Conservation (phyloP, 1,140 invertebrate species). For the Linepithema humile region DNA sequence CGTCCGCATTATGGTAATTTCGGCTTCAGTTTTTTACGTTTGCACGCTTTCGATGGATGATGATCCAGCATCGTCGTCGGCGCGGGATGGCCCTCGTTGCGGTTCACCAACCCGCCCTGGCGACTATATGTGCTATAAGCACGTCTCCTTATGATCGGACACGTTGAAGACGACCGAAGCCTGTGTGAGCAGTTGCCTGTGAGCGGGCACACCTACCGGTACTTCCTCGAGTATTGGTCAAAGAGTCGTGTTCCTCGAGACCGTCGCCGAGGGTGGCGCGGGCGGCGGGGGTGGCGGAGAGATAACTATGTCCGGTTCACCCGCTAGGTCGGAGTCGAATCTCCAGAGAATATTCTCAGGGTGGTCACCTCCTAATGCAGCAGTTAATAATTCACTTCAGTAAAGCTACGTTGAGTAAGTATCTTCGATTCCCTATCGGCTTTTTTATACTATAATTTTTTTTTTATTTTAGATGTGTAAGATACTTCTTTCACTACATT, state of each 20-base stretch:
- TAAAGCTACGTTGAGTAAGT: neutral
- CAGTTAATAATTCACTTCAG: neutral
- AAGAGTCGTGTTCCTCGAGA: slow-evolving; percentile 82
- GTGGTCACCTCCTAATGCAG: slow-evolving; percentile 81
- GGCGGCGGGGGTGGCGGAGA: slow-evolving; percentile 81
- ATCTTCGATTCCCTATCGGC: neutral
- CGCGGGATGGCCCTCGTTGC: slow-evolving; percentile 39
- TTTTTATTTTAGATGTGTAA: neutral
- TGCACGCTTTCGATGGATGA: slow-evolving; percentile 42
- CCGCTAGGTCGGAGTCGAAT: slow-evolving; percentile 83
- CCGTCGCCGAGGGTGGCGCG: slow-evolving; percentile 76
- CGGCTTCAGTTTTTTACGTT: slow-evolving; percentile 30
- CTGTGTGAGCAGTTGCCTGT: slow-evolving; percentile 77
- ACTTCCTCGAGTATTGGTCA: slow-evolving; percentile 84
- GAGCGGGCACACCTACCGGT: slow-evolving; percentile 79
- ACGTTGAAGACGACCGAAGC: slow-evolving; percentile 78
- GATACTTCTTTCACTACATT: neutral
- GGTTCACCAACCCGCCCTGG: slow-evolving; percentile 57
- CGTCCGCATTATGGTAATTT: slow-evolving; percentile 8
- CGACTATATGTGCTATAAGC: slow-evolving; percentile 80
- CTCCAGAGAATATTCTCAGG: slow-evolving; percentile 83
- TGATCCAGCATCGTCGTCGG: slow-evolving; percentile 65
- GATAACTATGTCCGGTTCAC: slow-evolving; percentile 82
- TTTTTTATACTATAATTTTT: neutral
- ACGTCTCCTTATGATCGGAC: slow-evolving; percentile 81